phyloP scores from a whole-genome alignment of 1,140 invertebrate genomes.

The Aphelenchoides besseyi region DNA sequence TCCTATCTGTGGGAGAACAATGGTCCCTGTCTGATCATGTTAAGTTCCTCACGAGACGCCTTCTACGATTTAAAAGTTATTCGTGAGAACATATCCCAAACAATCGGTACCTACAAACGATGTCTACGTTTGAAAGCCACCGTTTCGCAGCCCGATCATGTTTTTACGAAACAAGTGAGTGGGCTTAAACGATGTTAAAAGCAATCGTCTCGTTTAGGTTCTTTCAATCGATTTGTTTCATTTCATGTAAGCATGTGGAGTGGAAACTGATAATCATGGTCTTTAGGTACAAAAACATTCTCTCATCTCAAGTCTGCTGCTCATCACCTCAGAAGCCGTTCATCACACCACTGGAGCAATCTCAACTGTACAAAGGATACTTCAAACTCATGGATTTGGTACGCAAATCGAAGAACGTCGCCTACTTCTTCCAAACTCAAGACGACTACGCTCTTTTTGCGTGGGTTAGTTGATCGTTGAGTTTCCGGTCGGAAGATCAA shows the following conservation, averaged over 20 bases:
- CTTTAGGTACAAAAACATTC: slow-evolving; percentile 8
- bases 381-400: slow-evolving; percentile 42
- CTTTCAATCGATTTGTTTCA: slow-evolving; percentile 41
- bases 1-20: slow-evolving; percentile 51
- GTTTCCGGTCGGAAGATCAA: not conserved
- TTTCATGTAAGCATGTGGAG: slow-evolving; percentile 51
- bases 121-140: slow-evolving; percentile 27
- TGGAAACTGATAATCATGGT: not conserved
- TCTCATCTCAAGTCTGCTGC: slow-evolving; percentile 45
- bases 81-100: slow-evolving; percentile 27
- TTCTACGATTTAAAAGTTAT: slow-evolving; percentile 34
- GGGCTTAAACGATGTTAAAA: slow-evolving; percentile 10
- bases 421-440: slow-evolving; percentile 40
- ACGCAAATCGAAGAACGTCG: slow-evolving; percentile 24
- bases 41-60: slow-evolving; percentile 32
- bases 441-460: slow-evolving; percentile 45
- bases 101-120: slow-evolving; percentile 38
- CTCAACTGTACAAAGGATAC: slow-evolving; percentile 39
- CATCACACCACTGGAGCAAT: slow-evolving; percentile 39
- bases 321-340: slow-evolving; percentile 48
- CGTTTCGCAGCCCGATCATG: slow-evolving; percentile 36
- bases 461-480: slow-evolving; percentile 28
- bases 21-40: slow-evolving; percentile 42
- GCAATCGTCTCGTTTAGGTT: slow-evolving; percentile 5
- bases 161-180: slow-evolving; percentile 42